Conservation (phyloP, 2,888 invertebrate genomes). For the Drosophila subsilvestris region DNA sequence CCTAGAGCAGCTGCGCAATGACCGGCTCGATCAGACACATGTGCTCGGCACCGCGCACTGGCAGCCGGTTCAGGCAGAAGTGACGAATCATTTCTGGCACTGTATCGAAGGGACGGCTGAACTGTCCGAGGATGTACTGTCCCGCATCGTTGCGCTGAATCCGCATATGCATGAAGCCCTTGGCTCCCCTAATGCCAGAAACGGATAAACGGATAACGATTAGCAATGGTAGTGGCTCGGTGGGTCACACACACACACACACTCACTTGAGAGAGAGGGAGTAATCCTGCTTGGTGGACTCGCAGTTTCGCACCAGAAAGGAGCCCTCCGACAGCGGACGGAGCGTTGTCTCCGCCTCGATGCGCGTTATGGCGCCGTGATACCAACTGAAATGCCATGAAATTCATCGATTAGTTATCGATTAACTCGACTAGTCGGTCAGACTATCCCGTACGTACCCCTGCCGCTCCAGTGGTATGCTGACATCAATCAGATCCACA, state of each 20-base stretch:
- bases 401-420: neutral
- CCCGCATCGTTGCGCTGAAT: slow-evolving; percentile 92
- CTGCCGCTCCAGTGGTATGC: slow-evolving; percentile 93
- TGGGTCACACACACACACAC: no score
- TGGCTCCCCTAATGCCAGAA: slow-evolving; percentile 90
- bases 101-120: slow-evolving; percentile 95
- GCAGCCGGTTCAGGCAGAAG: slow-evolving; percentile 96
- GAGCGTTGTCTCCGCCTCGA: slow-evolving; percentile 95
- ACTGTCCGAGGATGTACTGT: slow-evolving; percentile 95
- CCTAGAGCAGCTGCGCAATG: slow-evolving; percentile 91
- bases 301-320: slow-evolving; percentile 96
- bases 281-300: slow-evolving; percentile 96
- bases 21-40: slow-evolving; percentile 97
- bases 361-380: slow-evolving; percentile 95
- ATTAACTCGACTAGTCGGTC: neutral
- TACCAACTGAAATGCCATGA: slow-evolving; percentile 90
- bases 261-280: slow-evolving; percentile 97
- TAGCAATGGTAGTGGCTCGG: neutral
- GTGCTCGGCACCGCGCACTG: slow-evolving; percentile 97
- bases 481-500: slow-evolving; percentile 91
- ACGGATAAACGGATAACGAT: neutral
- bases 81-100: slow-evolving; percentile 98
- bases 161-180: slow-evolving; percentile 98
- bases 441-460: slow-evolving; percentile 88
- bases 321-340: slow-evolving; percentile 94